Conservation (phyloP, 2,797 vertebrate species). For the Phalloptychus januarius region DNA sequence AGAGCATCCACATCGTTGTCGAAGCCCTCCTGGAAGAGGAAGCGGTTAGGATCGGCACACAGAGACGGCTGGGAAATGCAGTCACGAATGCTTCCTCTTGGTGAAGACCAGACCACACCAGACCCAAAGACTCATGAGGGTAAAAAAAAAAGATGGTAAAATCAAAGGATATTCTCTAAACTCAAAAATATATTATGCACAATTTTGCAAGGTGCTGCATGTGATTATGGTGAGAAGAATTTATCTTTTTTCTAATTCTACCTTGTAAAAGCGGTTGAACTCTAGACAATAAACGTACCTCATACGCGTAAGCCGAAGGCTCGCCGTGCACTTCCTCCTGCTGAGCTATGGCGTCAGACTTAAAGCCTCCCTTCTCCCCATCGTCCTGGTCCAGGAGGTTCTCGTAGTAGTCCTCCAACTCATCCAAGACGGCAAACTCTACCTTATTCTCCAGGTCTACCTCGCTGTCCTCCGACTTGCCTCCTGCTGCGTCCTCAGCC, state of each 20-base stretch:
- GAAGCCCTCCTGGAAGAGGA: constrained; percentile 93
- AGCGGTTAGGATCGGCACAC: constrained; percentile 58
- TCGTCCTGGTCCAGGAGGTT: constrained; percentile 93
- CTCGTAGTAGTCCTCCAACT: constrained; percentile 96
- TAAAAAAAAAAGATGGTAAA: neutral
- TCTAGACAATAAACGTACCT: constrained; percentile 84
- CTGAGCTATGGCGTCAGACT: constrained; percentile 92
- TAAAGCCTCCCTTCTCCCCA: constrained; percentile 90
- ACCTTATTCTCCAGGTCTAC: constrained; percentile 95
- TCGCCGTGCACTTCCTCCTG: constrained; percentile 92
- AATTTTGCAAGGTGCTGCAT: neutral
- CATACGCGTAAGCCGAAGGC: constrained; percentile 87
- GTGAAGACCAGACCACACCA: neutral
- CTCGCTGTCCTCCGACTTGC: constrained; percentile 85
- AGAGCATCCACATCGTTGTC: constrained; percentile 98
- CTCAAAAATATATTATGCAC: neutral
- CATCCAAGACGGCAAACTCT: constrained; percentile 97
- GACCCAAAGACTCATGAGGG: neutral
- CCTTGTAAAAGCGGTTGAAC: neutral
- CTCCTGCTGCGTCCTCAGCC: constrained; percentile 70
- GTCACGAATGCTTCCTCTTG: neutral
- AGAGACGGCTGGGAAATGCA: constrained; percentile 17
- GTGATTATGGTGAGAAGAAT: neutral
- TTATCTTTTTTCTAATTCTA: neutral
- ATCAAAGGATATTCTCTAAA: neutral